Conservation (phyloP, 2,113 vertebrate species). For the Indicator maculatus region DNA sequence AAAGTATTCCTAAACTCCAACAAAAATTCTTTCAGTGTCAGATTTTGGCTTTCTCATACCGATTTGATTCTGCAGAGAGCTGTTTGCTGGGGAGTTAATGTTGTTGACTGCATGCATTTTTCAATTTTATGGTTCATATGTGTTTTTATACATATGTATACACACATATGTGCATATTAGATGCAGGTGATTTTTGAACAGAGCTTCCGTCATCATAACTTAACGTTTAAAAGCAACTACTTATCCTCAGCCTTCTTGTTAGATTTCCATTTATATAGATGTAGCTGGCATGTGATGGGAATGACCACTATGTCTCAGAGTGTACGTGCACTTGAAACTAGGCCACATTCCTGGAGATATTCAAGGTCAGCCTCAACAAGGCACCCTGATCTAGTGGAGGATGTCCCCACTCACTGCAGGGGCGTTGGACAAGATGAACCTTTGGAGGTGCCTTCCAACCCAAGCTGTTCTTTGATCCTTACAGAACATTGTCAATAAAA, state of each 20-base stretch:
- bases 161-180: neutral
- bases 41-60: neutral
- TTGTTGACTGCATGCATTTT: neutral
- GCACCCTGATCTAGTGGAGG: no score
- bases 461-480: neutral
- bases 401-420: no score
- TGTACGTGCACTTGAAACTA: neutral
- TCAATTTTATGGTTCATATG: neutral
- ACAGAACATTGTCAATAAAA: neutral
- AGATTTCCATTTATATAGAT: neutral
- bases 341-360: no score
- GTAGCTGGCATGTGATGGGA: neutral
- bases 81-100: neutral
- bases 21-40: neutral
- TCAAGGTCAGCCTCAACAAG: no score
- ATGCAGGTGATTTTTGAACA: neutral
- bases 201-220: neutral
- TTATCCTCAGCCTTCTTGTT: neutral
- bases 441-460: no score
- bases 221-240: neutral
- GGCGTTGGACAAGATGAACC: no score
- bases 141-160: neutral
- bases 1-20: neutral
- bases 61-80: neutral
- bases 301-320: neutral